phyloP scores from a whole-genome alignment of 1,140 invertebrate species.

The Pissodes strobi region DNA sequence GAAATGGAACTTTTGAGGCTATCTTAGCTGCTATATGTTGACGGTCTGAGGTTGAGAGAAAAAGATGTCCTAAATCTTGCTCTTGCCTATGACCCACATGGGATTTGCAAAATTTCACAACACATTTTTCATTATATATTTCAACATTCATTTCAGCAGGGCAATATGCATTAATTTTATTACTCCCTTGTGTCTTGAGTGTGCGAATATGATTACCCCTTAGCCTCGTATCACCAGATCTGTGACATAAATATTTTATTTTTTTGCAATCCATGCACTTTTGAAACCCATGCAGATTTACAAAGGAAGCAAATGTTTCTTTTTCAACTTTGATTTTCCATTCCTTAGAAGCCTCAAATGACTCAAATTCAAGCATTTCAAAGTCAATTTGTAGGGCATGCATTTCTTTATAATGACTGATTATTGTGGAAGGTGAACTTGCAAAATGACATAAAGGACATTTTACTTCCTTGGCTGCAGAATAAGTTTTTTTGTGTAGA shows the following conservation, averaged over 20 bases:
- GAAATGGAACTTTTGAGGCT: slow-evolving; percentile 31
- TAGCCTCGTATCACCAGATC: not conserved
- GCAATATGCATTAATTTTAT: slow-evolving; percentile 30
- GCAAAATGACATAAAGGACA: no score
- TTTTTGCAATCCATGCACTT: not conserved
- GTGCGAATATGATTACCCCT: slow-evolving; percentile 14
- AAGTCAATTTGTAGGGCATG: no score
- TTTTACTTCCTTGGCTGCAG: no score
- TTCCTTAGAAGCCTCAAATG: not conserved
- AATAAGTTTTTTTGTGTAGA: no score
- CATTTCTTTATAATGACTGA: no score
- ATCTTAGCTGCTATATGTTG: slow-evolving; percentile 22
- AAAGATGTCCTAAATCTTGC: slow-evolving; percentile 1
- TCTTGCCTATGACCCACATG: slow-evolving; percentile 23
- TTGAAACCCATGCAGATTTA: slow-evolving; percentile 8
- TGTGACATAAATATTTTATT: slow-evolving; percentile 9
- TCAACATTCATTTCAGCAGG: no score
- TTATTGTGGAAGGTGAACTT: no score
- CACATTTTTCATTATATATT: no score
- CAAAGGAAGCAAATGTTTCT: slow-evolving; percentile 8
- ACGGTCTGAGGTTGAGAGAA: not conserved
- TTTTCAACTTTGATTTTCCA: slow-evolving; percentile 13
- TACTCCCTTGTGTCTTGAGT: slow-evolving; percentile 19
- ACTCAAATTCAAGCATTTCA: no score
- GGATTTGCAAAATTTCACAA: slow-evolving; percentile 17